phyloP scores from a whole-genome alignment of 2,113 vertebrate species.

The Callorhinus ursinus region DNA sequence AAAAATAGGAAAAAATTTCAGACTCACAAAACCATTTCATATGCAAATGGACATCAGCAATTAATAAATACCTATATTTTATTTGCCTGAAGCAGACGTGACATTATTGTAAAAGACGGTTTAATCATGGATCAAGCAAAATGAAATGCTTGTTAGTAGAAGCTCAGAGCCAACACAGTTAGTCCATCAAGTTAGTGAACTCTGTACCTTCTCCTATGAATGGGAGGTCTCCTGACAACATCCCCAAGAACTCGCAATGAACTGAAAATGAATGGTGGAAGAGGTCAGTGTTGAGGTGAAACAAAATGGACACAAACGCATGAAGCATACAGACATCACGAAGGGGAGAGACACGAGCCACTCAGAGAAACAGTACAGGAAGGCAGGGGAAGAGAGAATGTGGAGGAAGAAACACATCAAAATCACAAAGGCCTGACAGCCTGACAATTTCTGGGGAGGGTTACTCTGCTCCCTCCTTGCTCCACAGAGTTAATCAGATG shows the following conservation, averaged over 20 bases:
- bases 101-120: neutral
- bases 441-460: neutral
- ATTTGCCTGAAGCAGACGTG: neutral
- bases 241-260: conserved; percentile 91
- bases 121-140: conserved; percentile 43
- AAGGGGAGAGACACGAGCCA: neutral
- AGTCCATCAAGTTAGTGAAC: conserved; percentile 79
- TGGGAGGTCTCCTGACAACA: conserved; percentile 91
- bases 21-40: conserved; percentile 33
- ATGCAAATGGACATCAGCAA: neutral
- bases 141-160: conserved; percentile 83
- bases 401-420: neutral
- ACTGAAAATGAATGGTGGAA: conserved; percentile 93
- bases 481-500: neutral
- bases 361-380: conserved; percentile 31
- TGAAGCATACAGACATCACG: conserved; percentile 40
- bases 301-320: conserved; percentile 54
- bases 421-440: neutral
- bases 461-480: neutral
- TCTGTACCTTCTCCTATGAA: conserved; percentile 98
- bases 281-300: conserved; percentile 84
- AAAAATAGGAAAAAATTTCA: neutral
- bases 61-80: neutral
- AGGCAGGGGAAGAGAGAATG: neutral
- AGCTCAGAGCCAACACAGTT: conserved; percentile 81